Base-by-base conservation (phyloP, 2,113 vertebrate species). In the Echinops telfairi region DNA sequence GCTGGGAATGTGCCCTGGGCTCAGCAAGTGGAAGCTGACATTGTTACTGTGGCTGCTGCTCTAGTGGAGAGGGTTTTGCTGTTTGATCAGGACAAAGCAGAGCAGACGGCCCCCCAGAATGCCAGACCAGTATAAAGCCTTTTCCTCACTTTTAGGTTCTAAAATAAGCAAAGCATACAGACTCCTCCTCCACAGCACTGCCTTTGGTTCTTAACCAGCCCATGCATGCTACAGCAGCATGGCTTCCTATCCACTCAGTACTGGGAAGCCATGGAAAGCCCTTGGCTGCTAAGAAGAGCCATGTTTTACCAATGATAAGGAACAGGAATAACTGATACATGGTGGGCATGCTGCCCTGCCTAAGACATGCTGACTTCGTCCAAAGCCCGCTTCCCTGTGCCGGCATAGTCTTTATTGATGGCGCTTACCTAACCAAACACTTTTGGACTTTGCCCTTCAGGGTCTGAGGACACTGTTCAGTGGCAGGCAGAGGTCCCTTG, bases 251-350 rank as follows among this genome's bases (percentile, higher is more conserved):
- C 82, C 83, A 8, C 62, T 57, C 40, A 17, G 57, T 20, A 36
- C 43, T 33, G 40, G 91, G 64, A 29, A 90, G 62, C 3, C 1
- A 15, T 53, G 40, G 71, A 80, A 80, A 91, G 88, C 71, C 64
- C 38, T 60, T 62, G 25, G 31, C 86, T 22, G 22, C 19, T 83
- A 53, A 58, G 83, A 86, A 76, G 16, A 87, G 29, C 47, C 62
- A 82, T 64, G n/a, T 62, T 22, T 75, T 86, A 89, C 86, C 89
- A 64, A 81, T 58, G 58, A 70, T 76, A 80, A 93, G 84, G 87
- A 90, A 83, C 73, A 83, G 47, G 86, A 93, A 19, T 58, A 81
- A 83, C 78, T 83, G 68, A 91, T 87, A 70, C 29, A 9, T n/a
- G 27, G n/a, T 60, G 22, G 47, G 38, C 53, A 9, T 53, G 76